Conservation (phyloP, 2,797 vertebrate species). For the Huso huso region DNA sequence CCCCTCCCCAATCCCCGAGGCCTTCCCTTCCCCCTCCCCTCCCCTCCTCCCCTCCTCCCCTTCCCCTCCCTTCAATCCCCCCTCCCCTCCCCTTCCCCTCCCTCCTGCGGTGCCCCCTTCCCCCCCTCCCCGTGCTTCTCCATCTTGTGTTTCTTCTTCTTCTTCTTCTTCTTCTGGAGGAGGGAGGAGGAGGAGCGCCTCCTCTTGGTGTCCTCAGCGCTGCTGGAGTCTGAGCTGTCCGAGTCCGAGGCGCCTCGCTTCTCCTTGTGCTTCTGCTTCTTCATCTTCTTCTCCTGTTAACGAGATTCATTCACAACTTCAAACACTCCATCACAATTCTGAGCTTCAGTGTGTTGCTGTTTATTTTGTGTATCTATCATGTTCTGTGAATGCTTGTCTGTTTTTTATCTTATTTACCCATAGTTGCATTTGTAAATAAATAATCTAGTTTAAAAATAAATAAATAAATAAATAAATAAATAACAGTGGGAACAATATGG, state of each 20-base stretch:
- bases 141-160: slow-evolving; percentile 53
- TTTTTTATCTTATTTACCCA: neutral
- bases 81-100: too few relatives aligned
- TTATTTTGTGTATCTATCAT: slow-evolving; percentile 5
- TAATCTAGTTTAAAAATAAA: too few relatives aligned
- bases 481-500: too few relatives aligned
- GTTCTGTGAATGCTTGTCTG: neutral
- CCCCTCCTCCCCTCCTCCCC: too few relatives aligned
- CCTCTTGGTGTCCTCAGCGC: slow-evolving; percentile 50
- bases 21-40: too few relatives aligned
- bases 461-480: too few relatives aligned
- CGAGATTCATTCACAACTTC: neutral
- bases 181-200: slow-evolving; percentile 42
- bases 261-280: slow-evolving; percentile 59
- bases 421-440: too few relatives aligned
- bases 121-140: too few relatives aligned
- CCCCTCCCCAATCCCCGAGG: too few relatives aligned
- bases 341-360: slow-evolving; percentile 4
- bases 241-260: neutral
- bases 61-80: too few relatives aligned
- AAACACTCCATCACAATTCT: slow-evolving; percentile 39
- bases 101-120: too few relatives aligned
- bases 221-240: slow-evolving; percentile 36
- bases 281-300: slow-evolving; percentile 68
- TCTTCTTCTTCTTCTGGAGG: slow-evolving; percentile 77